Conservation (phyloP, 2,113 vertebrate species). For the Pituophis catenifer region DNA sequence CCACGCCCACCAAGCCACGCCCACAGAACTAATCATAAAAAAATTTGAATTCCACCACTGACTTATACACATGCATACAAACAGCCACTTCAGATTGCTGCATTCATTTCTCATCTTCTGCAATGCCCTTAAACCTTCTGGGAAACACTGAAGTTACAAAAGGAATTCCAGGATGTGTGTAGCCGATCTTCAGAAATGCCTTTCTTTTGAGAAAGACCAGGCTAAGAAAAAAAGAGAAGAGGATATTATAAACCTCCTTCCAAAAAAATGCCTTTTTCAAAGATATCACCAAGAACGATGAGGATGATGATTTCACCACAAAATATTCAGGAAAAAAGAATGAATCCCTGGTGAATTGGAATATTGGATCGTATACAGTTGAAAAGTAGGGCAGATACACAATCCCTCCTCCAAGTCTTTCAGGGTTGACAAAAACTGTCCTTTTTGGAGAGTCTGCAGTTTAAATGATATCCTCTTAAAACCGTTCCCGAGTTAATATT, state of each 20-base stretch:
- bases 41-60: too few species aligned
- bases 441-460: slow-evolving; percentile 11
- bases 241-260: background rate
- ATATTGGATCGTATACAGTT: slow-evolving; percentile 13
- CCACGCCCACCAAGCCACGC: too few species aligned
- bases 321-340: background rate
- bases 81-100: background rate
- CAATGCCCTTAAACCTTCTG: background rate
- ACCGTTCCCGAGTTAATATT: background rate
- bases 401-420: slow-evolving; percentile 23
- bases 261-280: background rate
- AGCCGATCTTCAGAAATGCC: background rate
- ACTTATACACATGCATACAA: background rate
- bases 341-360: background rate
- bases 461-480: background rate
- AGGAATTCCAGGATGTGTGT: background rate
- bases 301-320: background rate
- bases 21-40: too few species aligned
- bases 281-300: background rate
- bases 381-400: slow-evolving; percentile 7
- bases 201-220: background rate
- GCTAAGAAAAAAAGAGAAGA: background rate
- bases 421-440: slow-evolving; percentile 26
- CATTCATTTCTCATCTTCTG: background rate
- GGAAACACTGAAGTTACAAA: background rate